phyloP scores from a whole-genome alignment of 2,888 invertebrate genomes.

The Nymphalis polychloros region DNA sequence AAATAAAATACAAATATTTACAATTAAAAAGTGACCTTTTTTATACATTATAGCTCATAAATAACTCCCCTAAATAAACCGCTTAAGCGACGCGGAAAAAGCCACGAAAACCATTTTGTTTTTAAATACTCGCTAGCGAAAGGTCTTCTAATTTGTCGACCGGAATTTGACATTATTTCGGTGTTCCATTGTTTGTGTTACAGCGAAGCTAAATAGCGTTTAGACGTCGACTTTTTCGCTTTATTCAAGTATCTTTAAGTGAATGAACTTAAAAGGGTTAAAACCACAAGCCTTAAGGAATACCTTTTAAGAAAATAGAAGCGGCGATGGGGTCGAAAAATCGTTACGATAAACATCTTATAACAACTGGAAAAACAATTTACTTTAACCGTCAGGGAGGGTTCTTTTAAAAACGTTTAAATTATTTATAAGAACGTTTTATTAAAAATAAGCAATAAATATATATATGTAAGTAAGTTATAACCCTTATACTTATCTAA shows the following conservation, averaged over 20 bases:
- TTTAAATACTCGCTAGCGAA: slow-evolving; percentile 64
- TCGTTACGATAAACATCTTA: slow-evolving; percentile 37
- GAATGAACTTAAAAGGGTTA: slow-evolving; percentile 73
- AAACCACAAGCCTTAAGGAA: slow-evolving; percentile 66
- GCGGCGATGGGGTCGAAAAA: slow-evolving; percentile 41
- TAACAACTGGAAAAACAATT: slow-evolving; percentile 33
- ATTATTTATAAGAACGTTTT: neutral
- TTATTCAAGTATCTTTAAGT: slow-evolving; percentile 65
- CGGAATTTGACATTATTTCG: slow-evolving; percentile 77
- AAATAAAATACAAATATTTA: slow-evolving; percentile 14
- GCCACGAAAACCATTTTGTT: slow-evolving; percentile 57
- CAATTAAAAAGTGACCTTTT: slow-evolving; percentile 34
- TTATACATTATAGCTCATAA: slow-evolving; percentile 34
- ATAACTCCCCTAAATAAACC: slow-evolving; percentile 38
- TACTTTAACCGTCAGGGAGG: slow-evolving; percentile 22
- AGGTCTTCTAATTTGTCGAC: slow-evolving; percentile 78
- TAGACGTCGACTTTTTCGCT: slow-evolving; percentile 72
- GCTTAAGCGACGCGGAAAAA: slow-evolving; percentile 38
- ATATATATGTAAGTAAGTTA: neutral
- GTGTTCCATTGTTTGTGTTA: slow-evolving; percentile 77
- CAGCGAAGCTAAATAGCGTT: slow-evolving; percentile 76
- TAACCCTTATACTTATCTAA: no score
- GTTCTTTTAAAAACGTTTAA: slow-evolving; percentile 18
- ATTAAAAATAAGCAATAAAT: neutral
- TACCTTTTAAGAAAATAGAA: slow-evolving; percentile 55